Percentiles rank a stretch among this genome's conserved stretches.
These are phyloP conservation scores for Chrysochloris asiatica DNA, from an alignment of 2,113 vertebrate species.

Conservation along the genomic window DNA sequence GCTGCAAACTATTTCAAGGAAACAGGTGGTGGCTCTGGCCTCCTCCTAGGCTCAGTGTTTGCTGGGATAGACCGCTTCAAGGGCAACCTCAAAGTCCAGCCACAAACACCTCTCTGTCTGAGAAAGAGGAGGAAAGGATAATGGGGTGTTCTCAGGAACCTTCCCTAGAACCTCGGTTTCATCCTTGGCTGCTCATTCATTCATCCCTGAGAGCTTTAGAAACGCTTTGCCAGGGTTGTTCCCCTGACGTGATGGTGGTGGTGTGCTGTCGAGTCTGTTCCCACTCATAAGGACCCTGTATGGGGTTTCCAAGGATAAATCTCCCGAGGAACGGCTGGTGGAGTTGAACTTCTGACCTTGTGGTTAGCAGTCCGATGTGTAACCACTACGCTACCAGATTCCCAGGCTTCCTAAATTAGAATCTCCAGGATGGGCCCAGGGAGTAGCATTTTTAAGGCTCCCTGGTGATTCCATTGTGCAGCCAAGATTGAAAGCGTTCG, in stretches of 20 bases:
- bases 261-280: too few relatives aligned
- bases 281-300: too few relatives aligned
- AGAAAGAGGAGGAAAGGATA: neutral
- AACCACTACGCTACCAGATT: too few relatives aligned
- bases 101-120: neutral
- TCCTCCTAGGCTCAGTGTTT: slow-evolving; percentile 27
- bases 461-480: neutral
- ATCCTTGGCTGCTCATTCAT: neutral
- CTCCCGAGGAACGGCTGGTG: too few relatives aligned
- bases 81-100: slow-evolving; percentile 31
- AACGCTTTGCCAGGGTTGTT: neutral
- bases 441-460: neutral
- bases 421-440: neutral
- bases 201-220: neutral
- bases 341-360: too few relatives aligned
- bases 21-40: slow-evolving; percentile 69
- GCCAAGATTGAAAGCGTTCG: too few relatives aligned
- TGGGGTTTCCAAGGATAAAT: too few relatives aligned
- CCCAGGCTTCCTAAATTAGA: neutral
- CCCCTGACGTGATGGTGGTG: too few relatives aligned
- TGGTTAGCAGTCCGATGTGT: too few relatives aligned
- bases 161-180: neutral
- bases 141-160: neutral
- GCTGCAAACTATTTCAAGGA: slow-evolving; percentile 80
- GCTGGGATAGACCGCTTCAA: slow-evolving; percentile 52